Conservation (phyloP, 2,797 vertebrate genomes). For the Hypotaenidia okinawae region DNA sequence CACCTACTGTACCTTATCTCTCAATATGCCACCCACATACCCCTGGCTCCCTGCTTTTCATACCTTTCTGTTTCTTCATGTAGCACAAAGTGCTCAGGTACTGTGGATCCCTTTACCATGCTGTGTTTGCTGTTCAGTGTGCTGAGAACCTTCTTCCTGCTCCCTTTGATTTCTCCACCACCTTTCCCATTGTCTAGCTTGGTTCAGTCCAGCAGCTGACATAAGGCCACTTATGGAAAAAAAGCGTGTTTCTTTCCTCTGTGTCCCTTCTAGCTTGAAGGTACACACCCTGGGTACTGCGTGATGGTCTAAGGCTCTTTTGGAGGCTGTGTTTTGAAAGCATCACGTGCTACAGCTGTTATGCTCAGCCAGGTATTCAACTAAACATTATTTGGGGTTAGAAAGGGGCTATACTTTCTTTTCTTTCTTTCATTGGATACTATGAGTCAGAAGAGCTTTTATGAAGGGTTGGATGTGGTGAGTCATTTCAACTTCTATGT, state of each 20-base stretch:
- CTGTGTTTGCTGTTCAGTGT: neutral
- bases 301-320: neutral
- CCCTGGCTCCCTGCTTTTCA: neutral
- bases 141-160: neutral
- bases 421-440: neutral
- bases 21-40: neutral
- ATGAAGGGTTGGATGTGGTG: neutral
- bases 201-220: neutral
- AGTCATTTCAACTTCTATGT: slow-evolving; percentile 42
- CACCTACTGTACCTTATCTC: neutral
- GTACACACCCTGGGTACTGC: neutral
- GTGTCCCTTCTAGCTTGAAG: neutral
- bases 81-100: neutral
- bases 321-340: neutral
- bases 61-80: neutral
- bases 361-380: neutral
- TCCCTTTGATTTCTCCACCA: neutral
- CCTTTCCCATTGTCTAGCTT: neutral
- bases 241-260: neutral
- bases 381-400: neutral
- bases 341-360: neutral
- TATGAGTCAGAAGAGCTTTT: slow-evolving; percentile 9
- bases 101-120: accelerated
- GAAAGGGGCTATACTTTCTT: neutral
- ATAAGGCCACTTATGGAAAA: neutral